phyloP scores from a whole-genome alignment of 2,113 vertebrate species.

The Passer montanus region DNA sequence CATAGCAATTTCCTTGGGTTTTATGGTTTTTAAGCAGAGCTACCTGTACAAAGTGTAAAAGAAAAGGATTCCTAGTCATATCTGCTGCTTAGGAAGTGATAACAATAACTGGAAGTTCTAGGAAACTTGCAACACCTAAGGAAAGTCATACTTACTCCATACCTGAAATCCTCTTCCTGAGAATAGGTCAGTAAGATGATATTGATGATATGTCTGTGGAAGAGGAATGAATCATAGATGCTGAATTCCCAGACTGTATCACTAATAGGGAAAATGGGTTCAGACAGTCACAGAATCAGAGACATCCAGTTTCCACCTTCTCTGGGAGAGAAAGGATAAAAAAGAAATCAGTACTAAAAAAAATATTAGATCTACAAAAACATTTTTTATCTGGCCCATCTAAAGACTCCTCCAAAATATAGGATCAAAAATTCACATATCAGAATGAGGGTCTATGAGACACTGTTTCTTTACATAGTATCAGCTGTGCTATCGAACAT shows the following conservation, averaged over 20 bases:
- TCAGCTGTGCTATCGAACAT: background rate
- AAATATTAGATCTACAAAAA: background rate
- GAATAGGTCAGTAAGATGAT: background rate
- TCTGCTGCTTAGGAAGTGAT: background rate
- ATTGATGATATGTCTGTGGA: background rate
- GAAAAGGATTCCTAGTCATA: background rate
- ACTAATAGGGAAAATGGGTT: background rate
- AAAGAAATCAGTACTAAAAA: background rate
- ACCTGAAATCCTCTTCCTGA: fast-evolving
- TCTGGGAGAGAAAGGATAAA: background rate
- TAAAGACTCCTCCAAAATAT: background rate
- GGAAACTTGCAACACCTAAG: background rate
- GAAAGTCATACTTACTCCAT: background rate
- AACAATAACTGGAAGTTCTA: background rate
- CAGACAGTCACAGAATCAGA: background rate
- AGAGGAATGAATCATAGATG: background rate
- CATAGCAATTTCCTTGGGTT: background rate
- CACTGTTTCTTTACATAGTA: background rate
- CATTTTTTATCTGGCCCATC: background rate
- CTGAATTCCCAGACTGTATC: background rate
- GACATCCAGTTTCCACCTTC: background rate
- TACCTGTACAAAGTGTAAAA: background rate
- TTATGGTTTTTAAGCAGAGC: background rate
- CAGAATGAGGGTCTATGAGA: background rate
- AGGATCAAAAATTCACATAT: background rate